A percentile compares a stretch with the other conserved stretches of the same genome.
phyloP scores from a whole-genome alignment of 2,797 vertebrate species.

The Cuniculus paca region DNA sequence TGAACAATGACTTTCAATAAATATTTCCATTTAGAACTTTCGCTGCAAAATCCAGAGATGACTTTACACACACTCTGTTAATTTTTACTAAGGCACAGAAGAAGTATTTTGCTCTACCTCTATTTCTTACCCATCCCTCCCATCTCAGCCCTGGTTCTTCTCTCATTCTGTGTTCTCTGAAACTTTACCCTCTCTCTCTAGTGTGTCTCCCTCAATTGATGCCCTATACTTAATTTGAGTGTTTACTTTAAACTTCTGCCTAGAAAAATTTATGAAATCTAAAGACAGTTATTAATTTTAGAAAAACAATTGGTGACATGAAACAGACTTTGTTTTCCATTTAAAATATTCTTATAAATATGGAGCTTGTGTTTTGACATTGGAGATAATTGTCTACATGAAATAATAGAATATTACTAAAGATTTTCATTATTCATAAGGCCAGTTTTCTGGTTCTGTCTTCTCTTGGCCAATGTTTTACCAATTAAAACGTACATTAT shows the following conservation, averaged over 20 bases:
- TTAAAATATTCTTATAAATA: too few species aligned
- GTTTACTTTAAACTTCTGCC: too few species aligned
- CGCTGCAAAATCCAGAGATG: background rate
- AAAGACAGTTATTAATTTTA: too few species aligned
- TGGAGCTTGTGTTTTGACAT: background rate
- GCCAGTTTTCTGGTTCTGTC: background rate
- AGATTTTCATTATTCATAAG: background rate
- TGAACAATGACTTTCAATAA: background rate
- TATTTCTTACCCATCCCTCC: background rate
- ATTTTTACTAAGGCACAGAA: background rate
- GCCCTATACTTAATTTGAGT: too few species aligned
- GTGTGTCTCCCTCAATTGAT: too few species aligned
- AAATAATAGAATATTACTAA: background rate
- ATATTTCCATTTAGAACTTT: background rate
- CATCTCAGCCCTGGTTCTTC: background rate
- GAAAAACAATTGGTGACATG: too few species aligned
- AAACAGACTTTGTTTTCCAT: too few species aligned
- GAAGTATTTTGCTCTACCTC: background rate
- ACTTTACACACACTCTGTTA: background rate
- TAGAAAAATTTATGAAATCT: too few species aligned
- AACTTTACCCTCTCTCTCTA: too few species aligned
- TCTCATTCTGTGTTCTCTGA: background rate
- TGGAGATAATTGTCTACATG: background rate
- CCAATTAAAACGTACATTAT: background rate
- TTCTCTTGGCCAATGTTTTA: background rate